A percentile compares a stretch with the other conserved stretches of the same genome.
These are phyloP conservation scores for Oostethus manadensis DNA, from an alignment of 2,113 vertebrate genomes.

Conservation along the genomic window DNA sequence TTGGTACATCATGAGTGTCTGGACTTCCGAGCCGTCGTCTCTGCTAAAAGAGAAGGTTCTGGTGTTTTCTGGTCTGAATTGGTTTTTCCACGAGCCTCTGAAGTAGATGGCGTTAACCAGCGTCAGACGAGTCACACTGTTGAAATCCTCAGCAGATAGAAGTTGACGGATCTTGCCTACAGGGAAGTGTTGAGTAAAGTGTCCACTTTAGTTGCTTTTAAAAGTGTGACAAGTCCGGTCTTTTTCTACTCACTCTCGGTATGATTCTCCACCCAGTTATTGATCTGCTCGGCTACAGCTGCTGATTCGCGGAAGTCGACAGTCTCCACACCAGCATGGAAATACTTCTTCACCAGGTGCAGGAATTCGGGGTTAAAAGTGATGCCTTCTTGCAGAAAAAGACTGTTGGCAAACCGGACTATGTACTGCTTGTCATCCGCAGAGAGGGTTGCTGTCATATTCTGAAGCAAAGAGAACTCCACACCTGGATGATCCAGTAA, in stretches of 20 bases:
- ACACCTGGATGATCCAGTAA: conserved; percentile 69
- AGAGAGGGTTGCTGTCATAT: conserved; percentile 77
- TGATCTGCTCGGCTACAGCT: conserved; percentile 85
- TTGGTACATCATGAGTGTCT: conserved; percentile 99
- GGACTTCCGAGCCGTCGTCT: conserved; percentile 94
- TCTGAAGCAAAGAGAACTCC: conserved; percentile 85
- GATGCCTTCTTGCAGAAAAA: conserved; percentile 88
- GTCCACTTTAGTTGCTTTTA: neutral
- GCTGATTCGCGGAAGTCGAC: conserved; percentile 87
- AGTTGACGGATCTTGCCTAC: conserved; percentile 87
- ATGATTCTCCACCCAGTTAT: conserved; percentile 93
- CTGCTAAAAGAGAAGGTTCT: conserved; percentile 96
- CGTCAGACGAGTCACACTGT: conserved; percentile 79
- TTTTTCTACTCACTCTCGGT: conserved; percentile 84
- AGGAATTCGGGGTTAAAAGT: conserved; percentile 87
- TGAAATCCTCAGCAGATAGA: conserved; percentile 87
- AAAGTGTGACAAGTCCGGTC: neutral
- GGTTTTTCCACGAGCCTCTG: conserved; percentile 96
- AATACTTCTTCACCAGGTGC: conserved; percentile 86
- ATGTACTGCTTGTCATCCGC: conserved; percentile 79
- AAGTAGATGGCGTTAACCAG: conserved; percentile 94
- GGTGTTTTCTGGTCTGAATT: conserved; percentile 95
- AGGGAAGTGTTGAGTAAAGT: neutral
- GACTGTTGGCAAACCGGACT: conserved; percentile 85
- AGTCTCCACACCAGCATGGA: conserved; percentile 82